These are phyloP conservation scores for Microctenopoma stevenorrisi DNA, from an alignment of 2,797 vertebrate genomes.

Conservation along the genomic window DNA sequence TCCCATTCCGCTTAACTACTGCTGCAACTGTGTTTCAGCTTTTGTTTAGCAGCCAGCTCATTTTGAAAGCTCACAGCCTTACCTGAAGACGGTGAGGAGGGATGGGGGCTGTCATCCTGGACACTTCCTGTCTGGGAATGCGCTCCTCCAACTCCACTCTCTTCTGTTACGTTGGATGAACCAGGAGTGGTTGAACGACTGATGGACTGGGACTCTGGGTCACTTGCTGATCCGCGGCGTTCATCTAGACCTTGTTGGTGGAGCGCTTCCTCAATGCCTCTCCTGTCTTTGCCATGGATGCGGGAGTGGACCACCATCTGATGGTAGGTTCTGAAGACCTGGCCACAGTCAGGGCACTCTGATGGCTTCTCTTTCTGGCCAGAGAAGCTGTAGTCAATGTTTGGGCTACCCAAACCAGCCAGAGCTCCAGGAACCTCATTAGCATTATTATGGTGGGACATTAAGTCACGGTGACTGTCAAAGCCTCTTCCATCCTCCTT, in stretches of 20 bases:
- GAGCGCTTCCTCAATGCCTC: conserved; percentile 88
- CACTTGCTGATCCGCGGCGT: conserved; percentile 95
- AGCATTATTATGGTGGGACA: conserved; percentile 83
- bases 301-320: conserved; percentile 98
- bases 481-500: conserved; percentile 91
- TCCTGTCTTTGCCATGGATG: conserved; percentile 93
- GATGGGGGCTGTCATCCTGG: conserved; percentile 98
- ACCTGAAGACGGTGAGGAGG: conserved; percentile 98
- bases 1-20: too few relatives aligned
- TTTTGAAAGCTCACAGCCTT: conserved; percentile 51
- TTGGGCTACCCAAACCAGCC: conserved; percentile 83
- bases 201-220: conserved; percentile 98
- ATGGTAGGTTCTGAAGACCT: conserved; percentile 98
- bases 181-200: conserved; percentile 97
- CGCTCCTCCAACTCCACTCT: conserved; percentile 93
- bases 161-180: conserved; percentile 97
- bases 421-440: conserved; percentile 66
- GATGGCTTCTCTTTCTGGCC: conserved; percentile 94
- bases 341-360: conserved; percentile 96
- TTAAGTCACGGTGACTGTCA: conserved; percentile 92
- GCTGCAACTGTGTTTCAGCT: too few relatives aligned
- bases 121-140: conserved; percentile 96
- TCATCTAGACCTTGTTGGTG: conserved; percentile 90
- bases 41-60: too few relatives aligned
- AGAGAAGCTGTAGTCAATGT: conserved; percentile 91